phyloP scores from a whole-genome alignment of 2,888 invertebrate species.

The Synergus gifuensis region DNA sequence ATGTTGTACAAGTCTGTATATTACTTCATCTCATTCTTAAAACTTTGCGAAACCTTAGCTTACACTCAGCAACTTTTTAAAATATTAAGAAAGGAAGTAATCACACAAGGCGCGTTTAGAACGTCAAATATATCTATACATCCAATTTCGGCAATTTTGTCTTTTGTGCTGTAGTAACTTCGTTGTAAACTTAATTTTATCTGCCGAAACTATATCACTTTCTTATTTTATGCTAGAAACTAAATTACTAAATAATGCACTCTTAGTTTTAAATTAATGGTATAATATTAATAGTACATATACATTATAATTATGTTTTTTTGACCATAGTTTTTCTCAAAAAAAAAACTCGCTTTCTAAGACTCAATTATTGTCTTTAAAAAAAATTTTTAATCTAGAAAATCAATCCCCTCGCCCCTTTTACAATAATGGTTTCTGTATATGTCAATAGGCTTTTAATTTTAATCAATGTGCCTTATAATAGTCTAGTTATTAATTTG shows the following conservation, averaged over 20 bases:
- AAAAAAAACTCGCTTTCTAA: too few species aligned
- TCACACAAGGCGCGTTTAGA: conserved; percentile 3
- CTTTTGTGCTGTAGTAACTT: conserved; percentile 11
- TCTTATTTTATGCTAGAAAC: neutral
- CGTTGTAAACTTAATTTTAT: conserved; percentile 4
- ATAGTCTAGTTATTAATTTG: neutral
- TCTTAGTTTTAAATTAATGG: neutral
- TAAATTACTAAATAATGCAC: conserved; percentile 6
- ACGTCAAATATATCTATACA: neutral
- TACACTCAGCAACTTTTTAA: neutral
- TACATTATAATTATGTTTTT: neutral
- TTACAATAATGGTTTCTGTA: neutral
- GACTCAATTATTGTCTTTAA: neutral
- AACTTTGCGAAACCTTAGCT: neutral
- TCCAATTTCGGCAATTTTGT: neutral
- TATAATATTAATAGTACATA: neutral
- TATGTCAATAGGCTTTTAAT: neutral
- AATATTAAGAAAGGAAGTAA: conserved; percentile 1
- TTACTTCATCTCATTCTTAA: conserved; percentile 9
- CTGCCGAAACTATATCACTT: neutral
- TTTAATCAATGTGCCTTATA: neutral
- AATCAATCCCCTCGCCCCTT: neutral
- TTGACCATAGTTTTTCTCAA: neutral
- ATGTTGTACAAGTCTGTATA: conserved; percentile 24
- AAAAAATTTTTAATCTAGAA: neutral